phyloP scores from a whole-genome alignment of 2,888 invertebrate species.

The Agrilus cyanescens region DNA sequence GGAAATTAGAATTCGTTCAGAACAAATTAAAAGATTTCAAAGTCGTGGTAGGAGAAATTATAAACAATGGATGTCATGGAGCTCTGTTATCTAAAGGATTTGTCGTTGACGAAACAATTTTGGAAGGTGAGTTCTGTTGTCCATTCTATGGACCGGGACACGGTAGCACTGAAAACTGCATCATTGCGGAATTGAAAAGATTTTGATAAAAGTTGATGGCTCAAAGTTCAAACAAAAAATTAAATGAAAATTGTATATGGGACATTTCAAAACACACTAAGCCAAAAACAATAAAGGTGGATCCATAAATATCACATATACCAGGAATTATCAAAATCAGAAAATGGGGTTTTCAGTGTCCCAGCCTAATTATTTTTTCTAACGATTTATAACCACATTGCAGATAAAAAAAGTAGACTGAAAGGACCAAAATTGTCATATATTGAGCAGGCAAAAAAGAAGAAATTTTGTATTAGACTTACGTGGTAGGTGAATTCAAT shows the following conservation, averaged over 20 bases:
- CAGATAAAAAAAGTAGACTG: conserved; percentile 16
- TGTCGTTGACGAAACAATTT: conserved; percentile 53
- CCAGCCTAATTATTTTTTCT: background rate
- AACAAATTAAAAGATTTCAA: conserved; percentile 38
- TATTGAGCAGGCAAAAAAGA: conserved; percentile 75
- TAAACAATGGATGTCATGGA: conserved; percentile 60
- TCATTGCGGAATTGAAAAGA: no score
- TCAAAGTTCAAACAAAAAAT: no score
- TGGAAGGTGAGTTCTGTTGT: conserved; percentile 14
- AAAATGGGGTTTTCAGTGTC: no score
- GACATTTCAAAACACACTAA: no score
- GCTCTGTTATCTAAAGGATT: conserved; percentile 68
- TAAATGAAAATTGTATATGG: no score
- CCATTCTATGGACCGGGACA: no score
- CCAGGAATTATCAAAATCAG: no score
- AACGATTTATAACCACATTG: conserved; percentile 14
- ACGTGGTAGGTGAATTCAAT: conserved; percentile 46
- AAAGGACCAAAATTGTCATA: conserved; percentile 64
- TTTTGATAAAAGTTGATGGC: no score
- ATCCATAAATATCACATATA: no score
- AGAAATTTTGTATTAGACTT: conserved; percentile 66
- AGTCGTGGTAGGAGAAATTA: conserved; percentile 42
- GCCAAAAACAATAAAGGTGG: no score
- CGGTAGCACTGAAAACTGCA: no score
- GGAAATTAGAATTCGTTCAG: conserved; percentile 27